Base-by-base conservation (phyloP, 2,113 vertebrate species). In the Mesitornis unicolor region DNA sequence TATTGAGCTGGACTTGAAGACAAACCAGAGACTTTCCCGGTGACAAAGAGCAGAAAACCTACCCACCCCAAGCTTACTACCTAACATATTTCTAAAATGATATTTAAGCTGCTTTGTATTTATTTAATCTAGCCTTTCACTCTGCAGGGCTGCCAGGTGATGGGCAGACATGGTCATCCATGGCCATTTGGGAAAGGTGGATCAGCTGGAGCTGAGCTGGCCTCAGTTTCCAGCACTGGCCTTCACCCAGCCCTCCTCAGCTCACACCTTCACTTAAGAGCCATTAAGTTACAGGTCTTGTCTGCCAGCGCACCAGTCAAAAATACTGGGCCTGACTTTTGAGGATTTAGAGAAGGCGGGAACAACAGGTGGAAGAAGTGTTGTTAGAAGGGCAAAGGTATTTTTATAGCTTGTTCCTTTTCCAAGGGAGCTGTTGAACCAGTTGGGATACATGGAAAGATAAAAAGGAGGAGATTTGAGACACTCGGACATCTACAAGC, bases 241-340 rank as follows among this genome's bases (percentile, higher is more conserved):
- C 4, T 51, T 68, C 21, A 0, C 68, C 57, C 79, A 96, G n/a
- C 43, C 43, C 80, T 94, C 43, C 0, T 96, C 81, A 86, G 73
- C 69, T 92, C 93, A 96, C 79, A 94, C 75, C 71, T 94, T 89
- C 91, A 94, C 76, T 67, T 79, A 71, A 90, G 94, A 91, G 48
- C 10, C 4, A 71, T 2, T 0, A 15, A 65, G 64, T 89, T 88
- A 90, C 11, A 3, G 53, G 86, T 90, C 82, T 38, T 3, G 9
- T 67, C 90, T 91, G 90, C 79, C 3, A 18, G 81, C 88, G 50
- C 13, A 25, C 40, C 3, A 4, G 84, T 74, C 64, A 78, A 96
- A 95, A 96, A 93, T 75, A 76, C 48, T 8, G 11, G 13, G 29
- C 51, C 85, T 89, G 84, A 75, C 90, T 84, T 60, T 81, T 71